Evolutionary conservation across 1,140 invertebrate genomes (phyloP), one percentile per base, ranked within the genome.

Genomic region (Diabrotica virgifera): DNA sequence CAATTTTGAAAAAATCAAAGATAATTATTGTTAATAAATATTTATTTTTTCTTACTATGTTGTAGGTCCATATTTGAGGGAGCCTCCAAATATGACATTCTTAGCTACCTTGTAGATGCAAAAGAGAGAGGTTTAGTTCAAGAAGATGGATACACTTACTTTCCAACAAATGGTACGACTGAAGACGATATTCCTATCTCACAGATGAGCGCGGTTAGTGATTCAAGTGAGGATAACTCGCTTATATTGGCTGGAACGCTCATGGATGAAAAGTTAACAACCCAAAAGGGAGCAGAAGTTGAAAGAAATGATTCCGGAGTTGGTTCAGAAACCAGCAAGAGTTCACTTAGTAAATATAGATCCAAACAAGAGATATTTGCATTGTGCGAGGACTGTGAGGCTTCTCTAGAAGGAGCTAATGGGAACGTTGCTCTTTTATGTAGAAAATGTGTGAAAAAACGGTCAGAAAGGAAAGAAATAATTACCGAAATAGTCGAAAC

Each of bases 401-500:
- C 86, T 59, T 79, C 84, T 5, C 85, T 92, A 5, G 89, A 91
- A 75, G 85, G 85, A 12, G 85, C 86, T 79, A 75, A 86, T 12
- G 87, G 86, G 64, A 87, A 90, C 70, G 84, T 80, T 74, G 88
- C 90, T 0, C 80, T 92, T 59, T 88, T 95, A 6, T 97, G 95
- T 81, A 84, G 90, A 64, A 93, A 94, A 76, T 97, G 95, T 78
- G 84, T 87, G 52, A 94, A 94, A 74, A 92, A 92, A 75, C 84
- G 94, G 62, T 86, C 89, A 0, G 94, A 98, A 77, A 85, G 95
- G 46, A 94, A 95, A 75, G 94, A 97, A 82, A 97, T 96, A 13
- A 93, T 98, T 56, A 91, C 90, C 1, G 96, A 98, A 83, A 96
- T 98, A 66, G 91, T 96, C 4, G 95, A 98, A 79, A 97, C 95